Evolutionary conservation across 2,113 vertebrate species (phyloP).

Genomic region (Aptenodytes patagonicus): DNA sequence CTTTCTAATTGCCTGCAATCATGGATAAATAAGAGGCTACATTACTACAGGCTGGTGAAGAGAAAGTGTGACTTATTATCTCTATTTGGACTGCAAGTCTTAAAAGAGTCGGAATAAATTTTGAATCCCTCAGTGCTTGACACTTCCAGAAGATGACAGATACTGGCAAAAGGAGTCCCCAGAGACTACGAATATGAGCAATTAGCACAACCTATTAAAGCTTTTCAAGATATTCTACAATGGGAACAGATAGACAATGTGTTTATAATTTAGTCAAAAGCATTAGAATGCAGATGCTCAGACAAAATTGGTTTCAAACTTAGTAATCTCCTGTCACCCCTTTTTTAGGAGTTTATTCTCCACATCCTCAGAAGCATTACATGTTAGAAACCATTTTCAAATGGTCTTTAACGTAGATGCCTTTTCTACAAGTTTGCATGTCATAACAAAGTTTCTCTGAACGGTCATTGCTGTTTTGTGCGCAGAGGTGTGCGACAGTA

Average conservation of each 20-base stretch:
- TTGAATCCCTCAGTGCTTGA: neutral
- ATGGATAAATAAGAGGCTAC: neutral
- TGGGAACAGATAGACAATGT: neutral
- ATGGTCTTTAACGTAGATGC: neutral
- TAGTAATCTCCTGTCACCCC: neutral
- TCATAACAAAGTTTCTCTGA: neutral
- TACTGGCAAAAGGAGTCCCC: neutral
- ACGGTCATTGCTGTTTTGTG: neutral
- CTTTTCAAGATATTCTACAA: neutral
- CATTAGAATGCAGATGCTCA: neutral
- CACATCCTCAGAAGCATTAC: neutral
- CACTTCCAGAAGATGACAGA: neutral
- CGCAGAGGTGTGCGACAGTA: fast-evolving
- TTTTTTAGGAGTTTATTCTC: neutral
- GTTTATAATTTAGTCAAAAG: neutral
- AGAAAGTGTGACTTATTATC: neutral
- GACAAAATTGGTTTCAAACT: neutral
- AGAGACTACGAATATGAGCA: neutral
- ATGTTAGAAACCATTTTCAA: neutral
- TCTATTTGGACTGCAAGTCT: conserved; percentile 1
- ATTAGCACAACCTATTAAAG: conserved; percentile 4
- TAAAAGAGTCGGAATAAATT: conserved; percentile 6
- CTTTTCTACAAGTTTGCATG: neutral
- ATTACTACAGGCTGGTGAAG: neutral
- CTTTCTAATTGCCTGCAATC: conserved; percentile 15